phyloP scores from a whole-genome alignment of 2,113 vertebrate species.

The Martes martes region DNA sequence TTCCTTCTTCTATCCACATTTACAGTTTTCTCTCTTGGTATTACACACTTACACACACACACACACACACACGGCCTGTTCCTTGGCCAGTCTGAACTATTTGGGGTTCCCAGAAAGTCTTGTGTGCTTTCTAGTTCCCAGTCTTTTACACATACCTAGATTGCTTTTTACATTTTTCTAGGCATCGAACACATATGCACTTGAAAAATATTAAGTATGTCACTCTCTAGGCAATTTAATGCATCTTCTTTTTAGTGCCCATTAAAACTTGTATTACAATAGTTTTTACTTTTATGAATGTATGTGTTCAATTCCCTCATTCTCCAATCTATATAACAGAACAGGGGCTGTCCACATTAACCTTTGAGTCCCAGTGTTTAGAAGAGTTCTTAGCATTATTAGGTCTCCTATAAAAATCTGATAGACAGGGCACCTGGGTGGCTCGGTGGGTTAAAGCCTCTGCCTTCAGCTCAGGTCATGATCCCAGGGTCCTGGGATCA shows the following conservation, averaged over 20 bases:
- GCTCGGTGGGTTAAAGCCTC: not conserved
- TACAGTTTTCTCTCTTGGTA: not conserved
- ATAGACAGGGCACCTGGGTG: not conserved
- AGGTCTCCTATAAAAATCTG: not conserved
- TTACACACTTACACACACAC: not conserved
- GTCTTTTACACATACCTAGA: not conserved
- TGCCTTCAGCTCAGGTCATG: not conserved
- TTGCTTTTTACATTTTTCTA: not conserved
- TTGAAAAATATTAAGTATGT: not conserved
- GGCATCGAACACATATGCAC: not conserved
- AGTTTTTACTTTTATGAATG: not conserved
- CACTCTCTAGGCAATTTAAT: not conserved
- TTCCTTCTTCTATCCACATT: not conserved
- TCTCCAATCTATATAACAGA: not conserved
- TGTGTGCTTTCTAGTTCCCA: not conserved
- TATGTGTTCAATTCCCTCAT: not conserved
- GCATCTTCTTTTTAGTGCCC: not conserved
- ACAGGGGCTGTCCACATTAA: not conserved
- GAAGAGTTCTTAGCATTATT: not conserved
- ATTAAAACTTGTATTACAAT: not conserved
- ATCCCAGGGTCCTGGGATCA: not conserved
- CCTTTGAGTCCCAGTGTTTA: not conserved
- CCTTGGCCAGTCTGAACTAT: not conserved
- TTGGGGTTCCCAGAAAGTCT: not conserved
- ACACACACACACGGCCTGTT: not conserved